Conservation (phyloP, 2,113 vertebrate genomes). For the Lonchura striata region DNA sequence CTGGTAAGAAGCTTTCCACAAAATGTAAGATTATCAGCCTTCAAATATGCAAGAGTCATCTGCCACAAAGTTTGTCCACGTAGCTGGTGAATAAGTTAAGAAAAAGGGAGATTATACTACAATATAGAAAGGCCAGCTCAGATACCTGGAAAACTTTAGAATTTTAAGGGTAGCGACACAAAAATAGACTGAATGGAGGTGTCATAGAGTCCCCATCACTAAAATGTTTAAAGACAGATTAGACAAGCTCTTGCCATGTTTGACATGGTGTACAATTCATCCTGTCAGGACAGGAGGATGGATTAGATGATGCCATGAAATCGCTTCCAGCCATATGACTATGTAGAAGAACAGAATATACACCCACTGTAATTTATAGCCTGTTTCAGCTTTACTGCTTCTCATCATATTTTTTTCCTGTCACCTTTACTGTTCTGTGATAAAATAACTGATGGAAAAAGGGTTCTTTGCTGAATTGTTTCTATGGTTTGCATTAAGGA, state of each 20-base stretch:
- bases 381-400: not conserved
- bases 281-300: not conserved
- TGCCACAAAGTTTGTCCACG: not conserved
- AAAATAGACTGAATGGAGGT: not conserved
- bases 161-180: not conserved
- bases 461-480: not conserved
- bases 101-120: not conserved
- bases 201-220: not conserved
- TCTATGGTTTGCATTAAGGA: not conserved
- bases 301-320: conserved; percentile 9
- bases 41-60: not conserved
- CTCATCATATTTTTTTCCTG: not conserved
- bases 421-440: not conserved
- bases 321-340: not conserved
- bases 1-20: not conserved
- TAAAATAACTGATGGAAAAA: not conserved
- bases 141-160: not conserved
- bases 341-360: not conserved
- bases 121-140: not conserved
- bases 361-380: not conserved
- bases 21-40: not conserved
- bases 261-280: not conserved
- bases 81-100: not conserved
- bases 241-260: not conserved
- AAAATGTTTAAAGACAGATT: not conserved